Evolutionary conservation across 2,888 invertebrate genomes (phyloP).

Genomic region (Idaea dimidiata): DNA sequence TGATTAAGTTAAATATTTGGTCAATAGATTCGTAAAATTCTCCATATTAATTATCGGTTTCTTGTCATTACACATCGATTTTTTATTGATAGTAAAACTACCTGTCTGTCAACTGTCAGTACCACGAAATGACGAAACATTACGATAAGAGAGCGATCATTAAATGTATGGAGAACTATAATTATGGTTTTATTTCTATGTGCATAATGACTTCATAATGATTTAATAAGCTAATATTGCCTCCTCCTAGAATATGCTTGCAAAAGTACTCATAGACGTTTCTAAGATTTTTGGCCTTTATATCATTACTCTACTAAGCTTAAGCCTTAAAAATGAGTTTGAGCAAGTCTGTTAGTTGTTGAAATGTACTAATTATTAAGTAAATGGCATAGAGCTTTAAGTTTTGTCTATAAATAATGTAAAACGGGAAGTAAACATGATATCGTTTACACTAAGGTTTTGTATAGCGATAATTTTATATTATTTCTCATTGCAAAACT

Average conservation of each 20-base stretch:
- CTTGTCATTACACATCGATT: neutral
- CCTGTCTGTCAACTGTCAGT: neutral
- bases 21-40: neutral
- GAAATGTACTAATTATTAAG: neutral
- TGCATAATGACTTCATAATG: too few species aligned
- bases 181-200: neutral
- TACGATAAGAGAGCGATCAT: neutral
- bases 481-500: conserved; percentile 13
- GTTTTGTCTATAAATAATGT: neutral
- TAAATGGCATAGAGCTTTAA: conserved; percentile 3
- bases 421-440: neutral
- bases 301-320: too few species aligned
- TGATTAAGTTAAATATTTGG: neutral
- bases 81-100: neutral
- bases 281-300: too few species aligned
- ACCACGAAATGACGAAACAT: neutral
- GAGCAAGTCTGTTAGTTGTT: neutral
- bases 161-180: neutral
- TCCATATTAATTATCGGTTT: neutral
- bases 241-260: too few species aligned
- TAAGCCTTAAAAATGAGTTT: too few species aligned
- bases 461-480: neutral
- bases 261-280: too few species aligned
- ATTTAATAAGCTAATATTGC: too few species aligned
- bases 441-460: neutral